Evolutionary conservation across 2,113 vertebrate genomes (phyloP).

Genomic region (Ammodytes dubius): DNA sequence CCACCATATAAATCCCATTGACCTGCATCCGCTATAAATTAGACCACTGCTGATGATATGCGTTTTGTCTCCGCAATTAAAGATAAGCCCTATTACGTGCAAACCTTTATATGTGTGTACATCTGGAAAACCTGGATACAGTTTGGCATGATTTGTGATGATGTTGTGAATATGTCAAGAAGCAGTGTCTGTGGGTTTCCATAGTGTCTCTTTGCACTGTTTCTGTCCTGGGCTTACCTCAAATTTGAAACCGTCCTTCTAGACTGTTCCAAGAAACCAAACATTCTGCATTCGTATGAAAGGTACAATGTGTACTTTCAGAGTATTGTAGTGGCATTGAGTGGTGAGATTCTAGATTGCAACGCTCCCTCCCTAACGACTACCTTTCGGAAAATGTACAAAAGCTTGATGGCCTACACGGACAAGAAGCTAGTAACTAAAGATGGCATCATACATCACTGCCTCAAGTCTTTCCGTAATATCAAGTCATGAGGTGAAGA

Average conservation of each 20-base stretch:
- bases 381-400: too few species aligned
- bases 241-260: conserved; percentile 41
- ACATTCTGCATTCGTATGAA: too few species aligned
- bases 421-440: too few species aligned
- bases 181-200: conserved; percentile 62
- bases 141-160: conserved; percentile 47
- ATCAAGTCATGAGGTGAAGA: too few species aligned
- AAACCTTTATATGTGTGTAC: conserved; percentile 37
- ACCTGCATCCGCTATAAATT: conserved; percentile 48
- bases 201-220: conserved; percentile 27
- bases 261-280: conserved; percentile 25
- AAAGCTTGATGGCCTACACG: too few species aligned
- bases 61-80: conserved; percentile 49
- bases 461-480: too few species aligned
- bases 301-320: too few species aligned
- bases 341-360: too few species aligned
- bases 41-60: conserved; percentile 36
- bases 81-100: conserved; percentile 60
- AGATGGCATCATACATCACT: too few species aligned
- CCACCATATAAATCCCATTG: conserved; percentile 45
- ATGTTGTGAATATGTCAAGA: conserved; percentile 46
- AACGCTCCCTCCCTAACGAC: too few species aligned
- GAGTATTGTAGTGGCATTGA: too few species aligned
- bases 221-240: conserved; percentile 30
- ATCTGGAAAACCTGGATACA: conserved; percentile 18